A percentile compares a stretch with the other conserved stretches of the same genome.
Conservation (phyloP, 2,888 invertebrate species). For the Drosophila lacicola region DNA sequence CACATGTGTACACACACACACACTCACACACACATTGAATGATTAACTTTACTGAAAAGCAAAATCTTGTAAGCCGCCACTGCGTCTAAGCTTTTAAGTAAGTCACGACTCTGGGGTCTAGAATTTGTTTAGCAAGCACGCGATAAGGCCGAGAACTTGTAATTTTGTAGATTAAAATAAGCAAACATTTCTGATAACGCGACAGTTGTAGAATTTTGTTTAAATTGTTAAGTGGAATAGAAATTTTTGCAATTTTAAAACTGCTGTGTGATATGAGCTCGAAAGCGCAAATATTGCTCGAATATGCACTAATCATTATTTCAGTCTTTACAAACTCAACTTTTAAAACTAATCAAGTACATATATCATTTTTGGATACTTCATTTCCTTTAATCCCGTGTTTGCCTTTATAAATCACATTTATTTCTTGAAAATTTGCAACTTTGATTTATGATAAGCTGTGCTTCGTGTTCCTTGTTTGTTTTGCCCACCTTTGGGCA, state of each 20-base stretch:
- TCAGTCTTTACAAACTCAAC: no score
- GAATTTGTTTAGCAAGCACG: background rate
- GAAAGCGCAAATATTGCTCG: no score
- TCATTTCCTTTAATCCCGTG: background rate
- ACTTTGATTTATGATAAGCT: conserved; percentile 22
- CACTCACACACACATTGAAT: background rate
- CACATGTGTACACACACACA: conserved; percentile 18
- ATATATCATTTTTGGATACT: background rate
- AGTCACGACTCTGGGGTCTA: background rate
- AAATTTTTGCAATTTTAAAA: background rate
- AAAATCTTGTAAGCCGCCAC: conserved; percentile 17
- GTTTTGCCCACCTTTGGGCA: conserved; percentile 48
- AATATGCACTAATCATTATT: no score
- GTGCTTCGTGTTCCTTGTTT: background rate
- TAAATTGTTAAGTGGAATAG: background rate
- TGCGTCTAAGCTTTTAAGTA: conserved; percentile 17
- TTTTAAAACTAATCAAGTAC: background rate
- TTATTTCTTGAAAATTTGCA: background rate
- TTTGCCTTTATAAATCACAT: conserved; percentile 17
- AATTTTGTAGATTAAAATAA: conserved; percentile 2
- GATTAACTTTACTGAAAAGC: conserved; percentile 2
- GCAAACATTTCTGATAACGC: background rate
- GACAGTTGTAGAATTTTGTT: conserved; percentile 18
- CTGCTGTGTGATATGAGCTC: background rate
- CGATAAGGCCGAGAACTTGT: conserved; percentile 7